These are phyloP conservation scores for Ivindomyrus marchei DNA, from an alignment of 2,113 vertebrate genomes.

Conservation along the genomic window DNA sequence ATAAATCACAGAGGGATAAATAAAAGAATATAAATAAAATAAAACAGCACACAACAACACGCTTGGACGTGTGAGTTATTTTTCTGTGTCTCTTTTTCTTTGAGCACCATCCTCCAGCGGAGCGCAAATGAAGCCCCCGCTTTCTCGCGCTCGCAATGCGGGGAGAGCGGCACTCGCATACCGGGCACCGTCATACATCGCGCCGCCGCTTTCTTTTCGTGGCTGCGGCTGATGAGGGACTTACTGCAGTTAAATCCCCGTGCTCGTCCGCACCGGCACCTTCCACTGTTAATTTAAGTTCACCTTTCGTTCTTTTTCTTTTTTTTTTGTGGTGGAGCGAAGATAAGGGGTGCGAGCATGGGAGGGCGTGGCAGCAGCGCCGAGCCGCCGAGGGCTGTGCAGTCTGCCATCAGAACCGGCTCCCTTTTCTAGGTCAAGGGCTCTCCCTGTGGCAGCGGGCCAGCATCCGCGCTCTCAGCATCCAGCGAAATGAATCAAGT, in stretches of 20 bases:
- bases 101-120: neutral
- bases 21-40: neutral
- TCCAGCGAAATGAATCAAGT: conserved; percentile 65
- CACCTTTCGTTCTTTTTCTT: neutral
- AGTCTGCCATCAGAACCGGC: conserved; percentile 40
- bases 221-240: neutral
- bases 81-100: neutral
- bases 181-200: neutral
- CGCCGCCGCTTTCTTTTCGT: neutral
- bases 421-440: conserved; percentile 68
- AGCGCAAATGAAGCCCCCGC: neutral
- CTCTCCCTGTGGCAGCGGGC: conserved; percentile 58
- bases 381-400: neutral
- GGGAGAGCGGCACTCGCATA: neutral
- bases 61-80: neutral
- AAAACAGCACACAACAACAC: neutral
- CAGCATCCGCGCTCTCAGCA: conserved; percentile 60
- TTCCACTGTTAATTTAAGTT: neutral
- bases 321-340: neutral
- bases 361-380: neutral
- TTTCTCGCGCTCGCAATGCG: neutral
- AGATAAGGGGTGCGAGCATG: neutral
- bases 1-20: neutral
- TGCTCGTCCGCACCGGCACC: neutral
- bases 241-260: neutral